phyloP scores from a whole-genome alignment of 2,888 invertebrate species.

The Acrobeloides nanus region DNA sequence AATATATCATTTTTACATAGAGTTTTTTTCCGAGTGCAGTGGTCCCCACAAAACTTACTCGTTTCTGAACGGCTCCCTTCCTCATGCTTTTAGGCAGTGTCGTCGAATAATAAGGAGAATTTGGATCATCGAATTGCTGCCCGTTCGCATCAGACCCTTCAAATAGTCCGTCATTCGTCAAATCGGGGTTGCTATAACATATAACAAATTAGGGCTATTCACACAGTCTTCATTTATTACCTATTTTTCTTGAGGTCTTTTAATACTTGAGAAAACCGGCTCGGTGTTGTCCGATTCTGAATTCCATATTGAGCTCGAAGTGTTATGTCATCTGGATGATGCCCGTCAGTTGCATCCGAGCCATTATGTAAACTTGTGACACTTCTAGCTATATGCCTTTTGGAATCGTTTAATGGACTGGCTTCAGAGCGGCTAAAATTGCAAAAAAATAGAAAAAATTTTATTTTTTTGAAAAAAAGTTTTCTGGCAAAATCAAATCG shows the following conservation, averaged over 20 bases:
- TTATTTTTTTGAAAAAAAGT: too few relatives aligned
- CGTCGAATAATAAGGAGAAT: slow-evolving; percentile 16
- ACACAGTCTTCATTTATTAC: not conserved
- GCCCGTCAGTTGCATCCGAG: slow-evolving; percentile 4
- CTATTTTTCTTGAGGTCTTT: slow-evolving; percentile 11
- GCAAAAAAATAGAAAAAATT: too few relatives aligned
- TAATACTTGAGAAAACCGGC: slow-evolving; percentile 5
- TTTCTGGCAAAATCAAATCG: too few relatives aligned
- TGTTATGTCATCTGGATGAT: slow-evolving; percentile 17
- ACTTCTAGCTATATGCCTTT: slow-evolving; percentile 29
- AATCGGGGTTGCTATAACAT: slow-evolving; percentile 26
- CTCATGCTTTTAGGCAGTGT: slow-evolving; percentile 26
- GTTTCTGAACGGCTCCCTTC: slow-evolving; percentile 33
- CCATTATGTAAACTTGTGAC: slow-evolving; percentile 22
- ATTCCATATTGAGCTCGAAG: slow-evolving; percentile 19
- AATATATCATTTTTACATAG: too few relatives aligned
- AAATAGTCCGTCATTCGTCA: slow-evolving; percentile 17
- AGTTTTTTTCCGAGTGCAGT: too few relatives aligned
- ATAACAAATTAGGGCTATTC: slow-evolving; percentile 2
- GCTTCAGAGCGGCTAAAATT: too few relatives aligned
- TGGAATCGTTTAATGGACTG: slow-evolving; percentile 4
- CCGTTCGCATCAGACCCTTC: slow-evolving; percentile 8
- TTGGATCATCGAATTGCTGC: slow-evolving; percentile 11
- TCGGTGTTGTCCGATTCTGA: slow-evolving; percentile 1
- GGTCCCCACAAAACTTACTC: slow-evolving; percentile 22